phyloP scores from a whole-genome alignment of 2,888 invertebrate species.

The Cephus rjabovi region DNA sequence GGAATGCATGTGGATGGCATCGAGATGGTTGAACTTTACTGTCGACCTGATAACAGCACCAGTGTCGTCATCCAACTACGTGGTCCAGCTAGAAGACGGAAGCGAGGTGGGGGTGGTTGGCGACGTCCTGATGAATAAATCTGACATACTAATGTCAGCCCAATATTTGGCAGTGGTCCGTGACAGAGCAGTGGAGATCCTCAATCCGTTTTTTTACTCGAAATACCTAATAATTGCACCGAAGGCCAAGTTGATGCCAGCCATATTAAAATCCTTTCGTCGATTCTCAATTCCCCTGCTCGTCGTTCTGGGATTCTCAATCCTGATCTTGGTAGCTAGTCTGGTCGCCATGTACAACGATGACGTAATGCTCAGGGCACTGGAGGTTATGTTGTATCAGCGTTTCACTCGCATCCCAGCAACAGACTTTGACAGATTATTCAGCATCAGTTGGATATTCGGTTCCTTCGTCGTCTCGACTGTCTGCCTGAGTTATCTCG shows the following conservation, averaged over 20 bases:
- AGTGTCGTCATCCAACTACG: constrained; percentile 18
- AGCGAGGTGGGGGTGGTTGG: constrained; percentile 23
- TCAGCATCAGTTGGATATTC: constrained; percentile 27
- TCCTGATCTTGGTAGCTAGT: background rate
- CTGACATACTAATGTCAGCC: constrained; percentile 25
- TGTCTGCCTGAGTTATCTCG: constrained; percentile 21
- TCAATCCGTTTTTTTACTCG: constrained; percentile 27
- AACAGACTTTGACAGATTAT: constrained; percentile 21
- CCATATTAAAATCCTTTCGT: constrained; percentile 16
- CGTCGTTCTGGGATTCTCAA: background rate
- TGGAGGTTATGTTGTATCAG: constrained; percentile 22
- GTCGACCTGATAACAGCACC: constrained; percentile 16
- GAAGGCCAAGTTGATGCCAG: constrained; percentile 20
- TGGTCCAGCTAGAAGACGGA: constrained; percentile 20
- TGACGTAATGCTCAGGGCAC: constrained; percentile 13
- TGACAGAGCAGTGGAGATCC: constrained; percentile 11
- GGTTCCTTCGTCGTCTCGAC: constrained; percentile 23
- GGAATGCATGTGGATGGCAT: constrained; percentile 21
- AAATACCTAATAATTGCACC: constrained; percentile 25
- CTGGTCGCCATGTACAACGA: constrained; percentile 9
- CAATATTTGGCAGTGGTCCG: constrained; percentile 19
- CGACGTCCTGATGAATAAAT: constrained; percentile 25
- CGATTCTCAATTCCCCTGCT: background rate
- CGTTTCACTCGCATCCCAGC: constrained; percentile 19
- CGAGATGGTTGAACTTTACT: constrained; percentile 28